Base-by-base conservation (phyloP, 2,797 vertebrate genomes). In the Anabas testudineus region DNA sequence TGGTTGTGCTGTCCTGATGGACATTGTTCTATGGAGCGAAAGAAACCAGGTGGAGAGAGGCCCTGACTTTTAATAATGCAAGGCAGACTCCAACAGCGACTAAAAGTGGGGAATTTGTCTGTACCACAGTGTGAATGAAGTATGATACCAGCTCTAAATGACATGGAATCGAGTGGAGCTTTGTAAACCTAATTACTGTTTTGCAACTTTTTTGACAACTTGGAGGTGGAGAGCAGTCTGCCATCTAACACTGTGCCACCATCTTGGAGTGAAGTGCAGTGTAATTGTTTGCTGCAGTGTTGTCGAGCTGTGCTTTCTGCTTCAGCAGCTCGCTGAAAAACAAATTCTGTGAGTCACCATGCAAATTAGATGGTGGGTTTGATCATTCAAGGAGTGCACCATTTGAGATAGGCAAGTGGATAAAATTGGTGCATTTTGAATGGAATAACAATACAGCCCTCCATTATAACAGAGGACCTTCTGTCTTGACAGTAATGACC, bases 11-110 rank as follows among this genome's bases (percentile, higher is more conserved):
- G 63, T 62, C 49, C 71, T 70, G 56, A 56, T 34, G 67, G 42
- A 81, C 56, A 82, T 59, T 67, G 59, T 42, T 67, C 58, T 55
- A 70, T 42, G 42, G 53, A 85, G 66, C 67, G 32, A n/a, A 73
- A 47, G 41, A 78, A 68, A 72, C 53, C 55, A 21, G 51, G 21
- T 62, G 42, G 56, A 78, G 79, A 45, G 61, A 78, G 69, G 76
- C 64, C 43, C 54, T 57, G 74, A 83, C 65, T 88, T 59, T 47
- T 77, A 88, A 86, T 84, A 72, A 74, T 59, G 51, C 49, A 56
- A 55, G 66, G 48, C 52, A 34, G 67, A 71, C 30, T 67, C 41
- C 54, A 16, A 47, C 26, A 24, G 32, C 12, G 51, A 43, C 43
- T 54, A 16, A 37, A 80, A 66, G 39, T 34, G 19, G 37, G n/a